A percentile compares a stretch with the other conserved stretches of the same genome.
Conservation (phyloP, 2,888 invertebrate genomes). For the Mesochorus sp. region DNA sequence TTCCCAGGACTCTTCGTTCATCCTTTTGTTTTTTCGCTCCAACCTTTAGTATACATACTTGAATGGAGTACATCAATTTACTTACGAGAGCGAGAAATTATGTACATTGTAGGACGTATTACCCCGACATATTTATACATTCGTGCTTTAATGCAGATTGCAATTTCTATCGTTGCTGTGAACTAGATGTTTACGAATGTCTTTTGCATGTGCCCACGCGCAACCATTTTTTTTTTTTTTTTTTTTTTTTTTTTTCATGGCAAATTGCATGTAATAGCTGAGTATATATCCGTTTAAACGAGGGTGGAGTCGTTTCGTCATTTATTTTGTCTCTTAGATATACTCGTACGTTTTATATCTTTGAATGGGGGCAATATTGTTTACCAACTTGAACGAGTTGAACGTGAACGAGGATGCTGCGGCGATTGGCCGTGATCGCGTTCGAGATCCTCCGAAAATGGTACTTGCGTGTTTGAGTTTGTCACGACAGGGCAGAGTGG, state of each 20-base stretch:
- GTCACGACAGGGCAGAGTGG: constrained; percentile 29
- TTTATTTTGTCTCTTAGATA: too few species aligned
- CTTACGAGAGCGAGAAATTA: not conserved
- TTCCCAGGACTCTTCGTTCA: too few species aligned
- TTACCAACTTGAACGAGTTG: not conserved
- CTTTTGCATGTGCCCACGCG: too few species aligned
- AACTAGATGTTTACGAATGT: too few species aligned
- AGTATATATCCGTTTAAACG: too few species aligned
- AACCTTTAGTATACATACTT: too few species aligned
- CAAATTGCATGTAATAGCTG: too few species aligned
- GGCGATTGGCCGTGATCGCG: not conserved
- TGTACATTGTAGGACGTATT: not conserved
- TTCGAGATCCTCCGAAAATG: constrained; percentile 63
- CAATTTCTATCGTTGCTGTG: constrained; percentile 34
- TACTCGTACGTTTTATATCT: not conserved
- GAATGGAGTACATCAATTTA: not conserved
- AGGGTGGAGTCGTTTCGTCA: too few species aligned
- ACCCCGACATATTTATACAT: not conserved
- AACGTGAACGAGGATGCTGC: not conserved
- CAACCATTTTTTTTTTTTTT: not conserved
- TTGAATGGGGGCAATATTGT: not conserved
- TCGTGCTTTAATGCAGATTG: constrained; percentile 25
- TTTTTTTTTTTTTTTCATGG: not conserved
- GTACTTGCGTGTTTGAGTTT: constrained; percentile 70
- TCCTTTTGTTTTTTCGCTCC: too few species aligned